These are phyloP conservation scores for Incurvaria masculella DNA, from an alignment of 2,888 invertebrate genomes.

Conservation along the genomic window DNA sequence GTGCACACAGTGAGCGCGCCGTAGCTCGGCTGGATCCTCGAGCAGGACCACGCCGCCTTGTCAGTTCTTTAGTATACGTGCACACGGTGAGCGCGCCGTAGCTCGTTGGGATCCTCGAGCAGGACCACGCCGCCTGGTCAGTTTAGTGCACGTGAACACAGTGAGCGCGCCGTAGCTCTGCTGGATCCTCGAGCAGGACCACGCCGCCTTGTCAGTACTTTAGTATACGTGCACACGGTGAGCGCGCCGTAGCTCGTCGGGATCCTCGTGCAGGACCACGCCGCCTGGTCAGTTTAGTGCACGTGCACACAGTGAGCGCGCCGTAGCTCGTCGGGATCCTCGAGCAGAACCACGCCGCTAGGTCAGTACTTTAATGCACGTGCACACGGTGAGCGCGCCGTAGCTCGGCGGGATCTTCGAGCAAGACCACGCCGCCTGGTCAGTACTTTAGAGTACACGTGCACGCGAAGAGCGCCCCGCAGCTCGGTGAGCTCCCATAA, in stretches of 20 bases:
- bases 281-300: too few species aligned
- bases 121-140: too few species aligned
- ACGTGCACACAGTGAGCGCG: constrained; percentile 92
- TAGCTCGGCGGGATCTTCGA: constrained; percentile 82
- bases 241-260: constrained; percentile 83
- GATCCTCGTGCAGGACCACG: too few species aligned
- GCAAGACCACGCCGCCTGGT: too few species aligned
- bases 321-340: too few species aligned
- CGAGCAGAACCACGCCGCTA: too few species aligned
- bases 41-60: constrained; percentile 91
- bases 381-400: constrained; percentile 90
- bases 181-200: too few species aligned
- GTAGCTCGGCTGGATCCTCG: constrained; percentile 84
- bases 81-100: constrained; percentile 92
- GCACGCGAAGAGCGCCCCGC: constrained; percentile 93
- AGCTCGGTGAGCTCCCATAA: constrained; percentile 65
- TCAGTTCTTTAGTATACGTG: constrained; percentile 72
- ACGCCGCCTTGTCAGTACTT: too few species aligned
- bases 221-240: constrained; percentile 95
- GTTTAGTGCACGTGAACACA: constrained; percentile 94
- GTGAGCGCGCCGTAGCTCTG: constrained; percentile 88
- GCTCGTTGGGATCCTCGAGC: too few species aligned
- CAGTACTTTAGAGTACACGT: constrained; percentile 93
- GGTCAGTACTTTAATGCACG: too few species aligned
- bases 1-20: constrained; percentile 84